These are phyloP conservation scores for Sander lucioperca DNA, from an alignment of 2,113 vertebrate genomes.

Conservation along the genomic window DNA sequence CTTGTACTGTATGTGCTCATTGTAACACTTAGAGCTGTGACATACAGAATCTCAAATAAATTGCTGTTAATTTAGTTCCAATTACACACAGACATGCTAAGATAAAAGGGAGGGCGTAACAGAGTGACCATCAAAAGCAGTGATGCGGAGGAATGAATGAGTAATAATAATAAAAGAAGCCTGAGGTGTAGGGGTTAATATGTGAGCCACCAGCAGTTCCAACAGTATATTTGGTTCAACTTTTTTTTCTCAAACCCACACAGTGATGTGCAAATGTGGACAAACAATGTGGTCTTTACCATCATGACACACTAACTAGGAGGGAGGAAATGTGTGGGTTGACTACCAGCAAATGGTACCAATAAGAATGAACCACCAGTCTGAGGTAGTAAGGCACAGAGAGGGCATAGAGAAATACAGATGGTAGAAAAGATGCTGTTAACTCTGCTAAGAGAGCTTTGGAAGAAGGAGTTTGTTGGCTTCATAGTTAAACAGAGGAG, in stretches of 20 bases:
- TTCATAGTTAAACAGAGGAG: constrained; percentile 45
- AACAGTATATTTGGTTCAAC: not conserved
- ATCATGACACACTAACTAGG: constrained; percentile 1
- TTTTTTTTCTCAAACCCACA: not conserved
- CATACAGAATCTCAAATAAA: constrained; percentile 5
- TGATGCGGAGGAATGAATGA: constrained; percentile 9
- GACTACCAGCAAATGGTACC: not conserved
- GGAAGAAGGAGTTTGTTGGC: constrained; percentile 41
- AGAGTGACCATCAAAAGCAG: constrained; percentile 12
- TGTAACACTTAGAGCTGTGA: not conserved
- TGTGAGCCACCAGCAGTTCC: constrained; percentile 3
- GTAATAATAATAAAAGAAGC: constrained; percentile 17
- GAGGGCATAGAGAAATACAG: not conserved
- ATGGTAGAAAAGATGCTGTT: not conserved
- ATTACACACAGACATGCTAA: not conserved
- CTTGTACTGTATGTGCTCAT: not conserved
- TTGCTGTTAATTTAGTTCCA: constrained; percentile 6
- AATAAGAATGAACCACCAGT: not conserved
- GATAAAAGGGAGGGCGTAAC: constrained; percentile 10
- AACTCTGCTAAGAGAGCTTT: constrained; percentile 25
- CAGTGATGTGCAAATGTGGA: constrained; percentile 6
- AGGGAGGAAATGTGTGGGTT: constrained; percentile 30
- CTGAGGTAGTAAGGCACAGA: not conserved
- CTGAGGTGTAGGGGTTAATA: not conserved
- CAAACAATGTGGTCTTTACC: constrained; percentile 16